Evolutionary conservation across 53 echinoderm and acorn worm species (phyloP).

Genomic region (Temnopleurus reevesii): DNA sequence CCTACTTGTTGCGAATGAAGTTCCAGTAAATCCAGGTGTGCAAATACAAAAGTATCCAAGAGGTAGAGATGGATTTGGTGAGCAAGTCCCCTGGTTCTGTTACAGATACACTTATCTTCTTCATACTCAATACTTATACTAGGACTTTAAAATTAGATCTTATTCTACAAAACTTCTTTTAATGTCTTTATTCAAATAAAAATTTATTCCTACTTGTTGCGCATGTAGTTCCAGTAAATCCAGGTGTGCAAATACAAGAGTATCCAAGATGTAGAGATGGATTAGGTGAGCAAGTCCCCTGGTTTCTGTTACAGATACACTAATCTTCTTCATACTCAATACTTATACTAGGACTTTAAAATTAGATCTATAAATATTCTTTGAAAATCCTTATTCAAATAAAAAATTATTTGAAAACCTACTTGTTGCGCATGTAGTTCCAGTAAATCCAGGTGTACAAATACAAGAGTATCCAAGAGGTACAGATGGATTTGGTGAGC

Average conservation of each 20-base stretch:
- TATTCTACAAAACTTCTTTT: no score
- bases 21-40: slow-evolving; percentile 48
- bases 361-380: no score
- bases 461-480: slow-evolving; percentile 53
- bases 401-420: background rate
- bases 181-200: no score
- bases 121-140: no score
- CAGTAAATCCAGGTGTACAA: slow-evolving; percentile 64
- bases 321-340: no score
- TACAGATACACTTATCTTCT: no score
- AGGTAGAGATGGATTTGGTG: background rate
- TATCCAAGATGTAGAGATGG: slow-evolving; percentile 29
- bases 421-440: slow-evolving; percentile 57
- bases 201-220: slow-evolving; percentile 27
- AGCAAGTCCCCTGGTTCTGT: slow-evolving; percentile 62
- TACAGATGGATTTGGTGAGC: slow-evolving; percentile 29
- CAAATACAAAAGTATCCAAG: slow-evolving; percentile 59
- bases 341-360: no score
- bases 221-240: slow-evolving; percentile 56
- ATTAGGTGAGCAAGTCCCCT: slow-evolving; percentile 53
- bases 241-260: slow-evolving; percentile 54
- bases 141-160: no score
- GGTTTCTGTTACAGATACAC: no score
- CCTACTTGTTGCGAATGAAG: slow-evolving; percentile 53
- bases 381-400: no score